Conservation (phyloP, 2,888 invertebrate genomes). For the Agrotis exclamationis region DNA sequence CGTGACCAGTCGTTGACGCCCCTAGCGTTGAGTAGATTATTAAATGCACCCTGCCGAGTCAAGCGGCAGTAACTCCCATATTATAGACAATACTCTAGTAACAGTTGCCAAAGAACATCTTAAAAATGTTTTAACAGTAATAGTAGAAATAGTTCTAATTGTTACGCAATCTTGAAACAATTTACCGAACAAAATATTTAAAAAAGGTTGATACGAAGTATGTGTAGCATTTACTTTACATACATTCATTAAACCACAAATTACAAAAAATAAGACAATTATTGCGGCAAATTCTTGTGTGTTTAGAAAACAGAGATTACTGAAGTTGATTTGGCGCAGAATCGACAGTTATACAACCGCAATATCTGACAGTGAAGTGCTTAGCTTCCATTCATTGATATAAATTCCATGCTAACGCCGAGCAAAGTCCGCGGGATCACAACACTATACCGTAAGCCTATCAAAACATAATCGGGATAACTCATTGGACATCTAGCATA, state of each 20-base stretch:
- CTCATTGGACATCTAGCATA: conserved; percentile 76
- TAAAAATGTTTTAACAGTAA: conserved; percentile 14
- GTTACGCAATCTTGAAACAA: conserved; percentile 9
- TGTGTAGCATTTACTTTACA: neutral
- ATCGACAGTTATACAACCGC: conserved; percentile 69
- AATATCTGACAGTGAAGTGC: conserved; percentile 66
- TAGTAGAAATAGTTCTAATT: conserved; percentile 13
- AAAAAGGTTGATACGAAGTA: neutral
- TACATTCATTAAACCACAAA: conserved; percentile 28
- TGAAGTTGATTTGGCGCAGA: conserved; percentile 64
- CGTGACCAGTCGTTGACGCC: conserved; percentile 64
- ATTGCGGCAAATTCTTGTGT: conserved; percentile 56
- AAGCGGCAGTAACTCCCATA: conserved; percentile 53
- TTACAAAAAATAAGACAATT: conserved; percentile 45
- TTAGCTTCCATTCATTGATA: conserved; percentile 77
- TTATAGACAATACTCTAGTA: conserved; percentile 51
- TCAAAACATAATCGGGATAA: conserved; percentile 85
- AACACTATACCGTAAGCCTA: conserved; percentile 82
- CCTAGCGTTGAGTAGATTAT: conserved; percentile 80
- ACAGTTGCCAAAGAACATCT: conserved; percentile 38
- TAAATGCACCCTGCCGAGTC: conserved; percentile 86
- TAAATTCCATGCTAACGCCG: conserved; percentile 77
- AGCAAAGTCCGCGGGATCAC: conserved; percentile 81
- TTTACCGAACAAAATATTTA: neutral
- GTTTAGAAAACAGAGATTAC: conserved; percentile 74